Conservation (phyloP, 2,113 vertebrate species). For the Podarcis raffonei region DNA sequence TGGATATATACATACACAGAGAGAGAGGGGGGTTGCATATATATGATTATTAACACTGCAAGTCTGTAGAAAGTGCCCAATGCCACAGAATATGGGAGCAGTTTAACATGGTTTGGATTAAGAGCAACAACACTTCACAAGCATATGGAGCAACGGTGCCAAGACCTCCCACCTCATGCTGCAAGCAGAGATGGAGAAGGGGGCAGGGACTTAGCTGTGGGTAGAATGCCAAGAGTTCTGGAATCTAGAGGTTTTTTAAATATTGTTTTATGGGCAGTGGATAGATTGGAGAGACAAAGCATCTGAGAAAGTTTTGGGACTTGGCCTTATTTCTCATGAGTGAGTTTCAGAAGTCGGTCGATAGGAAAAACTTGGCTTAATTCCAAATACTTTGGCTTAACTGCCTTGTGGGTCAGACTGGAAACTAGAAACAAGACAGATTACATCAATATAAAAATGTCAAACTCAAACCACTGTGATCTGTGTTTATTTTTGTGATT, state of each 20-base stretch:
- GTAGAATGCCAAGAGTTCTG: conserved; percentile 16
- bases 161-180: conserved; percentile 5
- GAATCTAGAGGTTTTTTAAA: not conserved
- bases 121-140: not conserved
- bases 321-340: not conserved
- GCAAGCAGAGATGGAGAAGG: not conserved
- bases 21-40: not conserved
- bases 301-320: conserved; percentile 10
- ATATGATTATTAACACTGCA: not conserved
- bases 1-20: not conserved
- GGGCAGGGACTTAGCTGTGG: not conserved
- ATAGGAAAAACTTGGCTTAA: not conserved
- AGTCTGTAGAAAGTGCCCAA: not conserved
- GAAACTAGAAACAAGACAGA: not conserved
- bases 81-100: not conserved
- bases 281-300: not conserved
- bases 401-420: not conserved
- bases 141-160: not conserved
- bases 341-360: not conserved
- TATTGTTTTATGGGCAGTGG: no score
- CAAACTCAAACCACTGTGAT: conserved; percentile 18
- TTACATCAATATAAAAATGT: conserved; percentile 15
- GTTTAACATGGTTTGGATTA: conserved; percentile 7
- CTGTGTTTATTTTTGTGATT: conserved; percentile 58
- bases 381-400: conserved; percentile 6